Evolutionary conservation across 1,140 invertebrate genomes (phyloP), one percentile per base, ranked within the genome.

Genomic region (Pachypsylla venusta): DNA sequence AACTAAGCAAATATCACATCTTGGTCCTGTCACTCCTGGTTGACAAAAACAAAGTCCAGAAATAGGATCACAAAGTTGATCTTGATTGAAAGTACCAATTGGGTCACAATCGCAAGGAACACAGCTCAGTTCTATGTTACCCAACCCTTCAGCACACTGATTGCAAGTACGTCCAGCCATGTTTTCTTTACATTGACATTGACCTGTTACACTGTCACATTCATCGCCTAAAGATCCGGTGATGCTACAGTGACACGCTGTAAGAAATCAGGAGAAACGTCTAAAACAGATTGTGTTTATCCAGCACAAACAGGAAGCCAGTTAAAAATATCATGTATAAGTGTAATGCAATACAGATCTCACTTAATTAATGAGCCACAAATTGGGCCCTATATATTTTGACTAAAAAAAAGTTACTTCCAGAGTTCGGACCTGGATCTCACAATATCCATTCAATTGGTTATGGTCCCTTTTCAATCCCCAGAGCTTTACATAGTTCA

Each of bases 81-180:
- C 58, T 53, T 67, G 67, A 0, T 79, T 78, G 24, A 74, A 73
- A 35, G 89, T 81, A 14, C 93, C 93, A 26, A 77, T 67, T 1
- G 69, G 61, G 70, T 89, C 79, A 74, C 93, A 97, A 73, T 70
- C 77, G 59, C 77, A 78, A 53, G 77, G 69, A 26, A 76, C 69
- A 70, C 88, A 92, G 19, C 82, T 79, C 1, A 78, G 76, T 14
- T 80, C 79, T 16, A 85, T 71, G 63, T 83, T 81, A 48, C 42
- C 42, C n/a, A 48, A 22, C 4, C 42, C 42, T 7, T n/a, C 7
- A 10, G 42, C 42, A 71, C 95, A 99, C 19, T 74, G 70, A 66
- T 95, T 83, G 71, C 96, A 99, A 27, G 83, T 81, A 60, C 81
- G 75, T n/a, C 94, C 94, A 1, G 80, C 77, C 67, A 87, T 93